A percentile compares a stretch with the other conserved stretches of the same genome.
Conservation (phyloP, 1,140 invertebrate genomes). For the Phthorimaea operculella region DNA sequence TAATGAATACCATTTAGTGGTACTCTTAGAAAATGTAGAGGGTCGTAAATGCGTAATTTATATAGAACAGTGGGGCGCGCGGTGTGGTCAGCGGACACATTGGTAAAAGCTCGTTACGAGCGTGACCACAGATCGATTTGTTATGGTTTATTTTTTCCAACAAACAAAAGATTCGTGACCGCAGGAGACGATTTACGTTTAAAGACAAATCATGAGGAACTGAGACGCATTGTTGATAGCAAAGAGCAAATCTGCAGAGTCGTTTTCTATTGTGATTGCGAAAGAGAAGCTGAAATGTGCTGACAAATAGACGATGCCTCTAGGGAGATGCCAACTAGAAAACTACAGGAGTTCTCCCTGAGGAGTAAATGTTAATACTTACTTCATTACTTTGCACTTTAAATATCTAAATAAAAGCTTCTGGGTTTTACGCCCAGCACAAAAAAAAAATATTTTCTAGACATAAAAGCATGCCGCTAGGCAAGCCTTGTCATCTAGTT, state of each 20-base stretch:
- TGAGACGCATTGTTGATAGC: background rate
- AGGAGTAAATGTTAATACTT: conserved; percentile 10
- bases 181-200: conserved; percentile 1
- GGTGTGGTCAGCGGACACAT: conserved; percentile 20
- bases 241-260: background rate
- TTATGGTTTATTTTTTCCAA: conserved; percentile 5
- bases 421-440: background rate
- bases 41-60: conserved; percentile 20
- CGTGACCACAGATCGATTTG: conserved; percentile 15
- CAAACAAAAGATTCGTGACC: background rate
- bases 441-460: background rate
- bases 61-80: conserved; percentile 37
- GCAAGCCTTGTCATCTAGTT: no score
- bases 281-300: background rate
- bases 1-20: conserved; percentile 29
- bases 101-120: conserved; percentile 22
- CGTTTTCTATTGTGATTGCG: background rate
- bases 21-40: conserved; percentile 32
- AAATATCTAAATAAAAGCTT: conserved; percentile 1
- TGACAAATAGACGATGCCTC: conserved; percentile 1
- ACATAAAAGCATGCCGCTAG: background rate
- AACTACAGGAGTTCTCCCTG: background rate
- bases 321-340: background rate
- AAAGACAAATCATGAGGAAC: background rate
- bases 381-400: conserved; percentile 15